A percentile compares a stretch with the other conserved stretches of the same genome.
These are phyloP conservation scores for Eulacestoma nigropectus DNA, from an alignment of 2,113 vertebrate genomes.

Conservation along the genomic window DNA sequence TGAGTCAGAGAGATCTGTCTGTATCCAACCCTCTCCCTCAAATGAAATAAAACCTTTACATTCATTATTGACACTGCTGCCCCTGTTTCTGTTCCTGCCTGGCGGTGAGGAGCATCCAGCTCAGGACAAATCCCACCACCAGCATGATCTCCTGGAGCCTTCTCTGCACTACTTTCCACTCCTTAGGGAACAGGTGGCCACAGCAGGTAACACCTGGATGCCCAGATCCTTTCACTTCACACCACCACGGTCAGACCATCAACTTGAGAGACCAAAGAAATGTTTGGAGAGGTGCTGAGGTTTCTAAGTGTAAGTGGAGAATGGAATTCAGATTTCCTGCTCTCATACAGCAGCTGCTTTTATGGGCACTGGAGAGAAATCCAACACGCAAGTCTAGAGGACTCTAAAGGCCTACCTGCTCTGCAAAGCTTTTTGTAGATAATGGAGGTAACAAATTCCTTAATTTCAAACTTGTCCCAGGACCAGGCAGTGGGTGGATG, in stretches of 20 bases:
- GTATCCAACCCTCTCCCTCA: neutral
- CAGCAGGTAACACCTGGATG: neutral
- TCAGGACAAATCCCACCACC: neutral
- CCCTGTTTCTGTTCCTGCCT: neutral
- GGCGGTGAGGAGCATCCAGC: neutral
- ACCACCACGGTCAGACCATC: accelerated
- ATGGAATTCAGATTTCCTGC: accelerated
- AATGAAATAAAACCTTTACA: neutral
- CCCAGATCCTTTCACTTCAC: neutral
- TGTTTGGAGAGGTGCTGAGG: neutral
- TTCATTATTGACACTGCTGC: neutral
- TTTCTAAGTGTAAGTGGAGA: neutral
- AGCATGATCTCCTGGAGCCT: neutral
- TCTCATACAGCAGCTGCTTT: neutral
- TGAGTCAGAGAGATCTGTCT: neutral
- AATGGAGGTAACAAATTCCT: neutral
- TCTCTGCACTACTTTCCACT: neutral
- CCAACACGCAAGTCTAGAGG: accelerated
- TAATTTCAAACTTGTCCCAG: neutral
- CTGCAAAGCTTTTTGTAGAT: neutral
- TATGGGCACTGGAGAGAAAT: neutral
- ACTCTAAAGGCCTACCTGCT: neutral
- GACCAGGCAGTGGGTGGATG: neutral
- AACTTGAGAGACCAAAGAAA: neutral
- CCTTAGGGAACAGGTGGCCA: neutral